Evolutionary conservation across 2,888 invertebrate genomes (phyloP), one percentile per base, ranked within the genome.

Genomic region (Acrocera orbiculus): DNA sequence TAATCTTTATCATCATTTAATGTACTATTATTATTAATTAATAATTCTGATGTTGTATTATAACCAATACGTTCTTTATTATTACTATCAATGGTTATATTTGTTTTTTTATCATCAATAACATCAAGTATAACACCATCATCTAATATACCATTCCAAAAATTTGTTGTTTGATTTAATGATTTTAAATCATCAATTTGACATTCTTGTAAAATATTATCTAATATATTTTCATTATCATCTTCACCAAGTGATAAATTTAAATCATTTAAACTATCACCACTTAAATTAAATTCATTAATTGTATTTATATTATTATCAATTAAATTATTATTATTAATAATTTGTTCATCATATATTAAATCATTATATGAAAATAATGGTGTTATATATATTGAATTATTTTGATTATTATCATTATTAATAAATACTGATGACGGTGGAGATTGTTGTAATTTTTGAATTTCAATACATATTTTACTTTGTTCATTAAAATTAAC

Each of bases 101-200:
- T 19, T 23, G 27, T 27, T 14, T 50, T 44, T 24, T 53, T 50
- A 5, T 49, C 50, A 27, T 53, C 47, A 16, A 58, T 58, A 32
- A 53, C 53, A 31, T 57, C 58, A 9, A 48, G 41, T 26, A 58
- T 39, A 19, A 52, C 42, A 11, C 54, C 56, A 20, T 56, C 58
- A 32, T 58, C 60, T 4, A 60, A 47, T n/a, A 60, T 56, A 34
- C 58, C 59, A 38, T 59, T 60, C 60, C 60, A 60, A 41, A 60
- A 60, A 37, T 45, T 59, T 13, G 58, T 56, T 11, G 57, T 56
- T 35, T 58, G 56, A 44, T 57, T 58, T 11, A 58, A 44, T 5
- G 56, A 49, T 39, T 59, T 60, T 19, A 59, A 51, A 37, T 60
- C 60, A 38, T 59, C 59, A 40, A 58, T 57, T 45, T 53, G 53